Conservation (phyloP, 1,140 invertebrate genomes). For the Drosophila serrata region DNA sequence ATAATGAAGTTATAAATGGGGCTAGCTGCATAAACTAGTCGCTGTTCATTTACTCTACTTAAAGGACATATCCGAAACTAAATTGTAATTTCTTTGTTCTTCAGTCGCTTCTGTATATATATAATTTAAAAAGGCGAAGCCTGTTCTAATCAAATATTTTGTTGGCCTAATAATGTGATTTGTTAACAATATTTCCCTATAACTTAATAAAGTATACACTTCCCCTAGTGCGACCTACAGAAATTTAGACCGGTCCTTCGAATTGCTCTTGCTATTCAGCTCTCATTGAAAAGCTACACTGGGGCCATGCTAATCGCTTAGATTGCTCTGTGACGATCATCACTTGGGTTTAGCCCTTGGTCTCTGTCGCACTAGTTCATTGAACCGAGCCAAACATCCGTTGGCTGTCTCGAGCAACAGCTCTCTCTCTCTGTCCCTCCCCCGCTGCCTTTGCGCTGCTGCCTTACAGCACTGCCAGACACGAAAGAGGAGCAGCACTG, state of each 20-base stretch:
- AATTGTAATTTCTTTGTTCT: neutral
- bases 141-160: too few species aligned
- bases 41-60: too few species aligned
- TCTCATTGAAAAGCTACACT: neutral
- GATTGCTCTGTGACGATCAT: constrained; percentile 18
- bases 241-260: neutral
- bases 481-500: constrained; percentile 10
- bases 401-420: constrained; percentile 41
- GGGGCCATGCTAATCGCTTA: constrained; percentile 1
- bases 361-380: constrained; percentile 32
- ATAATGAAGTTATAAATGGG: too few species aligned
- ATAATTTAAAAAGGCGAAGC: too few species aligned
- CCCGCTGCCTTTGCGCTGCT: constrained; percentile 1
- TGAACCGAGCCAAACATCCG: constrained; percentile 30
- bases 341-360: neutral
- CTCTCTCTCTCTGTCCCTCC: constrained; percentile 1
- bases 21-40: too few species aligned
- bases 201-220: neutral
- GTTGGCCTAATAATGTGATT: neutral
- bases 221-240: neutral
- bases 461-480: constrained; percentile 49
- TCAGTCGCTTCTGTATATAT: too few species aligned
- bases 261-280: neutral
- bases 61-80: neutral
- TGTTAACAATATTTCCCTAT: neutral